phyloP scores from a whole-genome alignment of 92 coral and sea anemone genomes.

The Umimayanthus chanpuru region DNA sequence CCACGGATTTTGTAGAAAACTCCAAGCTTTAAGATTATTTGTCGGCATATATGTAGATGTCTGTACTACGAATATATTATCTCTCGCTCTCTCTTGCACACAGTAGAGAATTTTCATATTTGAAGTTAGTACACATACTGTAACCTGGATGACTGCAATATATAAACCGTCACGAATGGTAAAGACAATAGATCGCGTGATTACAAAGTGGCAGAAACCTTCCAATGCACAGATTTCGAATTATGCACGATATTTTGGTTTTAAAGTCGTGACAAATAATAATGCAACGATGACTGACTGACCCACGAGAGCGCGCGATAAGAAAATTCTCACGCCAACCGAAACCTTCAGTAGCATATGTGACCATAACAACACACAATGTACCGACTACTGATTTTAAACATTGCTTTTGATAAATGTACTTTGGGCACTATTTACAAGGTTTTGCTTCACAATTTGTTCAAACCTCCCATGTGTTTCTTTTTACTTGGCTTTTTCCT shows the following conservation, averaged over 20 bases:
- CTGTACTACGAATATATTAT: conserved; percentile 17
- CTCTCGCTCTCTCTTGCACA: conserved; percentile 21
- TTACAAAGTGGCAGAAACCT: conserved; percentile 8
- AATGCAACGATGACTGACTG: conserved; percentile 2
- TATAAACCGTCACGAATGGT: conserved; percentile 4
- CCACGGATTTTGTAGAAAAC: conserved; percentile 25
- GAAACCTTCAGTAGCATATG: conserved; percentile 2
- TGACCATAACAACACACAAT: conserved; percentile 7
- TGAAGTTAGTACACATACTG: conserved; percentile 6
- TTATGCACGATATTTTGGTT: background rate
- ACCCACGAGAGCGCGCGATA: conserved; percentile 8
- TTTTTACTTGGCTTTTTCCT: background rate
- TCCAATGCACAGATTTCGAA: conserved; percentile 1
- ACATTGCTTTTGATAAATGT: conserved; percentile 2
- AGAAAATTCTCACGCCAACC: conserved; percentile 9
- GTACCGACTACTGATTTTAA: background rate
- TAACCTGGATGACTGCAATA: conserved; percentile 8
- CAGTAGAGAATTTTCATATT: conserved; percentile 19
- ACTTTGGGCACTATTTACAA: conserved; percentile 7
- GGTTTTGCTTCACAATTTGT: conserved; percentile 1
- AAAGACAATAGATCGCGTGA: background rate
- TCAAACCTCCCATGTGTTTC: conserved; percentile 5
- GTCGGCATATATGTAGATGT: conserved; percentile 15
- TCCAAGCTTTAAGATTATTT: conserved; percentile 23
- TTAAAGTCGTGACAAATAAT: background rate